Conservation (phyloP, 1,140 invertebrate genomes). For the Hylaeus anthracinus region DNA sequence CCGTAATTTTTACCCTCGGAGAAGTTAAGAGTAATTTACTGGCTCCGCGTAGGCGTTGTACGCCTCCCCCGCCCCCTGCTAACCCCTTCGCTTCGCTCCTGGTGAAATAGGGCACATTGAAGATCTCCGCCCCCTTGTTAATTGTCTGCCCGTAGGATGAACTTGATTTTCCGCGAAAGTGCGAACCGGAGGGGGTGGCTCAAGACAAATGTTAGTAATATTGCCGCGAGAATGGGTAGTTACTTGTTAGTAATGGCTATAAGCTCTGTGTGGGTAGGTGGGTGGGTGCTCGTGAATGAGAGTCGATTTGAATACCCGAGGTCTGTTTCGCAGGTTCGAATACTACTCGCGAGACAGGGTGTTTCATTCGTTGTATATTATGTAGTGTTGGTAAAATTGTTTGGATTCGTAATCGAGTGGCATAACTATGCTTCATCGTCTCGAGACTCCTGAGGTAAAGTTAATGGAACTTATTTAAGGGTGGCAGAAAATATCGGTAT, state of each 20-base stretch:
- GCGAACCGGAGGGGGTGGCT: constrained; percentile 22
- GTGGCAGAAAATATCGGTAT: too few species aligned
- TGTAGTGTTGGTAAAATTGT: too few species aligned
- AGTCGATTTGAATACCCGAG: too few species aligned
- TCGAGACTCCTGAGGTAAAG: too few species aligned
- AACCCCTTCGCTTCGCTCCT: neutral
- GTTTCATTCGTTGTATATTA: too few species aligned
- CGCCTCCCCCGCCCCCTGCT: constrained; percentile 21
- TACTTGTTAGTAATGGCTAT: constrained; percentile 33
- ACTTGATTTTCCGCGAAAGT: constrained; percentile 59
- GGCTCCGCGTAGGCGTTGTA: constrained; percentile 69
- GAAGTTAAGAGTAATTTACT: constrained; percentile 80
- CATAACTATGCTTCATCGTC: too few species aligned
- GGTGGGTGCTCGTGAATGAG: too few species aligned
- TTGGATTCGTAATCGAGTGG: too few species aligned
- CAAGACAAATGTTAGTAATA: constrained; percentile 60
- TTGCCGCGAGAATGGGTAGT: constrained; percentile 54
- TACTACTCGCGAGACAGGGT: too few species aligned
- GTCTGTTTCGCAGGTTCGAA: too few species aligned
- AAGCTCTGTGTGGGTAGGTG: too few species aligned
- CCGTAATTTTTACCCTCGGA: constrained; percentile 79
- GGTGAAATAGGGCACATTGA: constrained; percentile 20
- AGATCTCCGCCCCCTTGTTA: constrained; percentile 53
- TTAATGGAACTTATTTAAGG: too few species aligned
- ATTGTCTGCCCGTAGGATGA: constrained; percentile 62